phyloP scores from a whole-genome alignment of 2,113 vertebrate genomes.

The Chelonoidis abingdonii region DNA sequence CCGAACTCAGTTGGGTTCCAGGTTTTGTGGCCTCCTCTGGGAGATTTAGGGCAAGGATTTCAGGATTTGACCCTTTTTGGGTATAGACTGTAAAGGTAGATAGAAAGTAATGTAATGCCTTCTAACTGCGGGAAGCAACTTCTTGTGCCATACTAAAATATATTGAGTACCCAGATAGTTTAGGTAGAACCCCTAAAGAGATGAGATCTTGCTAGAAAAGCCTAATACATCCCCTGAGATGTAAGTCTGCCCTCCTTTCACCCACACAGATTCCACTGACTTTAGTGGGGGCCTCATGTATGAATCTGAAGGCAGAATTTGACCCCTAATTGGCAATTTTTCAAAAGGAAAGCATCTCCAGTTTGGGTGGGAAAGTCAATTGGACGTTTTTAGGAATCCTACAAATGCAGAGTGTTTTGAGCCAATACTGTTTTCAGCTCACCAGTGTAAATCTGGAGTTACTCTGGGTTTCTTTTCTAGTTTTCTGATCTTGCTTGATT shows the following conservation, averaged over 20 bases:
- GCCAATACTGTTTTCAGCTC: neutral
- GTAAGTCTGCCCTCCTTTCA: neutral
- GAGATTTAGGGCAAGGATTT: neutral
- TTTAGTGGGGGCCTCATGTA: neutral
- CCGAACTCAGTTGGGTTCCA: too few relatives aligned
- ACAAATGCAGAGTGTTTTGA: neutral
- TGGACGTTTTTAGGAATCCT: rapidly evolving
- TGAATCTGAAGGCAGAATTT: neutral
- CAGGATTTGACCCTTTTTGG: neutral
- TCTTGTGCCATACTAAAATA: neutral
- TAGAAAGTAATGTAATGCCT: neutral
- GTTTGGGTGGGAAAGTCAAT: neutral
- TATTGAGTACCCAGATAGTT: neutral
- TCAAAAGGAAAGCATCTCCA: neutral
- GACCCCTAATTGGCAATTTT: neutral
- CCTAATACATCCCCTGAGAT: neutral
- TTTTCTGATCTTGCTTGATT: neutral
- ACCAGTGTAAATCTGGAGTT: neutral
- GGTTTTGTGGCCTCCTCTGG: neutral
- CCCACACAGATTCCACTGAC: neutral
- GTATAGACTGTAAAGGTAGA: rapidly evolving
- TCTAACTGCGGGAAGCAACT: neutral
- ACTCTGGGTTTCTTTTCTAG: neutral
- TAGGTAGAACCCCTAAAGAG: slow-evolving; percentile 9
- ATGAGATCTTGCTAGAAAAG: neutral